A percentile compares a stretch with the other conserved stretches of the same genome.
Evolutionary conservation across 2,888 invertebrate genomes (phyloP).

Genomic region (Philereme vetulata): DNA sequence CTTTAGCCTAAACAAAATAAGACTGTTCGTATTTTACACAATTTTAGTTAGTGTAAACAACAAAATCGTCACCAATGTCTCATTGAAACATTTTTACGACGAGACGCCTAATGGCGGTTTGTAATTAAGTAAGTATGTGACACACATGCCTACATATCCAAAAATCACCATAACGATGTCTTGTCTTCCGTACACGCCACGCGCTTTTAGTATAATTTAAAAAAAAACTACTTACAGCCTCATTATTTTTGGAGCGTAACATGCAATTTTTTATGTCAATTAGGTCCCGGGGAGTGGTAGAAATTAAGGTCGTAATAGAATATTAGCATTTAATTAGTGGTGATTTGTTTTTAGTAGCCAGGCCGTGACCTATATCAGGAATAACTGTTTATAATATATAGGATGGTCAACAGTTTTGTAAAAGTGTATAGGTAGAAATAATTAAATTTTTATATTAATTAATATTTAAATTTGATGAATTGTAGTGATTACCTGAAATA

Average conservation of each 20-base stretch:
- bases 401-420: too few relatives aligned
- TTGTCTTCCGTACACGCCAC: constrained; percentile 8
- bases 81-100: too few relatives aligned
- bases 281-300: constrained; percentile 33
- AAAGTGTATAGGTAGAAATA: too few relatives aligned
- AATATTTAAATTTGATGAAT: too few relatives aligned
- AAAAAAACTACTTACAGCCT: constrained; percentile 29
- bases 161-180: neutral
- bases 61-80: too few relatives aligned
- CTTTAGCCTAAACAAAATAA: too few relatives aligned
- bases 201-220: constrained; percentile 31
- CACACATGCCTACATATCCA: neutral
- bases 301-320: constrained; percentile 25
- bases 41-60: too few relatives aligned
- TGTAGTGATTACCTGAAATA: too few relatives aligned
- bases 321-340: constrained; percentile 27
- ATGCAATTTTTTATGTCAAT: constrained; percentile 36
- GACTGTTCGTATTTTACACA: too few relatives aligned
- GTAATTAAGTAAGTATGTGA: constrained; percentile 7
- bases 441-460: too few relatives aligned
- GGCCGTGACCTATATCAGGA: constrained; percentile 6
- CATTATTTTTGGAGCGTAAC: constrained; percentile 41
- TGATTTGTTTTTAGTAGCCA: constrained; percentile 16
- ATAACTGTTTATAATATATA: too few relatives aligned
- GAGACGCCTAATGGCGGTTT: neutral